A percentile compares a stretch with the other conserved stretches of the same genome.
Evolutionary conservation across 2,888 invertebrate species (phyloP).

Genomic region (Troides oblongomaculatus): DNA sequence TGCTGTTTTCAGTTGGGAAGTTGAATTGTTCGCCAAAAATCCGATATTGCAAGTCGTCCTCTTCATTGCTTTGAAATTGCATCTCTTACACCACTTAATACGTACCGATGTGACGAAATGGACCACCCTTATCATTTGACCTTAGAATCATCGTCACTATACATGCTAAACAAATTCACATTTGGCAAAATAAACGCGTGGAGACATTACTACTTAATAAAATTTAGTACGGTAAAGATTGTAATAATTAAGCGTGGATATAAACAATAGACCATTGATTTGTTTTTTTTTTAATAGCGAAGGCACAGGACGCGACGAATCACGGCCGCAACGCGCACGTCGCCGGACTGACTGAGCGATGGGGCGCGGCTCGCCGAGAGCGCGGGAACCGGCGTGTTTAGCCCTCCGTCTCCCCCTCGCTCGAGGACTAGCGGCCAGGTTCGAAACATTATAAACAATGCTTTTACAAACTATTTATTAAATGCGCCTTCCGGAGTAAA

Average conservation of each 20-base stretch:
- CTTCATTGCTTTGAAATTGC: conserved; percentile 77
- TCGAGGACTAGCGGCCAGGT: conserved; percentile 36
- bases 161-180: conserved; percentile 42
- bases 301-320: conserved; percentile 45
- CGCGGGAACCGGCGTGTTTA: conserved; percentile 47
- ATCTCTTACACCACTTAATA: conserved; percentile 70
- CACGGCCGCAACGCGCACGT: conserved; percentile 63
- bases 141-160: conserved; percentile 65
- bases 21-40: conserved; percentile 77
- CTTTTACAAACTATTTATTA: not conserved
- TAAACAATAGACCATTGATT: conserved; percentile 33
- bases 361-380: conserved; percentile 33
- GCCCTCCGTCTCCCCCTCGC: conserved; percentile 43
- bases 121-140: conserved; percentile 67
- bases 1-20: conserved; percentile 52
- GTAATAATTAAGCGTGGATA: conserved; percentile 31
- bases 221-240: not conserved
- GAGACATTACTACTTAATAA: conserved; percentile 18
- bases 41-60: conserved; percentile 76
- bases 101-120: conserved; percentile 54
- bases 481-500: too few species aligned
- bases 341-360: conserved; percentile 58
- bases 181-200: conserved; percentile 26
- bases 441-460: not conserved
- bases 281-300: conserved; percentile 35